phyloP scores from a whole-genome alignment of 2,797 vertebrate genomes.

The Sebastes flavidus region DNA sequence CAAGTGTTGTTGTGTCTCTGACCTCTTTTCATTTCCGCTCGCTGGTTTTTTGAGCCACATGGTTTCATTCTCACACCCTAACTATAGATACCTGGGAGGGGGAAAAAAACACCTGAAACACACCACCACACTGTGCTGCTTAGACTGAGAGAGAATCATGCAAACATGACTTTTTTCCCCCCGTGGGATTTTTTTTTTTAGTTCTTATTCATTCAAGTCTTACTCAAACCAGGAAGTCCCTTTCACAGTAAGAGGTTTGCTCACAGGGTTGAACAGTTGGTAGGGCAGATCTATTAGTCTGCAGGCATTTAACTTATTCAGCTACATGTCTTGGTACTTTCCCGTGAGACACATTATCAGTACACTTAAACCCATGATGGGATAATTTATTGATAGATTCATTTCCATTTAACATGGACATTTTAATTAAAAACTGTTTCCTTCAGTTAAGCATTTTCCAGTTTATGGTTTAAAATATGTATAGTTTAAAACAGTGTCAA shows the following conservation, averaged over 20 bases:
- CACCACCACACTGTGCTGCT: conserved; percentile 5
- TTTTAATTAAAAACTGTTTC: not conserved
- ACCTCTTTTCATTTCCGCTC: conserved; percentile 72
- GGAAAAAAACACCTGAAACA: conserved; percentile 46
- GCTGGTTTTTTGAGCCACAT: conserved; percentile 43
- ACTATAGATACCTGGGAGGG: conserved; percentile 60
- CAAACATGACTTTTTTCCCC: conserved; percentile 48
- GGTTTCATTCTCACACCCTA: conserved; percentile 63
- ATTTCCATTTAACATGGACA: not conserved
- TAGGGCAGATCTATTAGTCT: not conserved
- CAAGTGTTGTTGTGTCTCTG: conserved; percentile 50
- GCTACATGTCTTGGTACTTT: not conserved
- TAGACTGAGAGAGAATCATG: conserved; percentile 32
- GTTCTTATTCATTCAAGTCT: conserved; percentile 63
- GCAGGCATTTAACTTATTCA: conserved; percentile 17
- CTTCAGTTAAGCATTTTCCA: not conserved
- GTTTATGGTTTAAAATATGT: not conserved
- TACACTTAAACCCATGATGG: not conserved
- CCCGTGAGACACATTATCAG: not conserved
- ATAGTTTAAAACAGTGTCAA: not conserved
- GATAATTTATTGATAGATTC: not conserved
- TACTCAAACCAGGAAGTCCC: conserved; percentile 72
- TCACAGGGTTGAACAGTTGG: not conserved
- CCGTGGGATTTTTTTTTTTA: conserved; percentile 44
- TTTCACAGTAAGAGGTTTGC: conserved; percentile 28